These are phyloP conservation scores for Conchocele bisecta DNA, from an alignment of 2,888 invertebrate species.

Conservation along the genomic window DNA sequence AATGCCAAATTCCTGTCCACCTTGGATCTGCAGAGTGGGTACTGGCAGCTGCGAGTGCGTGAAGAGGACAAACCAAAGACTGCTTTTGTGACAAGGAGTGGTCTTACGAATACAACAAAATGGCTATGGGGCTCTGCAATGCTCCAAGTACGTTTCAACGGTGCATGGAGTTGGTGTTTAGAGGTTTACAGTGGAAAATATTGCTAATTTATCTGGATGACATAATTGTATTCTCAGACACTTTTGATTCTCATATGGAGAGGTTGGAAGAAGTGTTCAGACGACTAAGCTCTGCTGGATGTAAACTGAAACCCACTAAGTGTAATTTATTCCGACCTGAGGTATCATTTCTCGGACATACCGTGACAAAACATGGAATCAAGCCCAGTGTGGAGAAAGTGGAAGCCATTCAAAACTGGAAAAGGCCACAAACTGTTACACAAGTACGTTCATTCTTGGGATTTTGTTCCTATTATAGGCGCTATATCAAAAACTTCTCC, in stretches of 20 bases:
- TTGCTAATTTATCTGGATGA: conserved; percentile 31
- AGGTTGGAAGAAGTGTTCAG: conserved; percentile 50
- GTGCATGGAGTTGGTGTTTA: conserved; percentile 20
- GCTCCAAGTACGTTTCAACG: conserved; percentile 10
- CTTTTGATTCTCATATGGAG: conserved; percentile 38
- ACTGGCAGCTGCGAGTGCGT: conserved; percentile 17
- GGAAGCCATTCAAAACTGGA: conserved; percentile 27
- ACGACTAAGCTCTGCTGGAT: conserved; percentile 21
- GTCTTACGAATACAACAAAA: conserved; percentile 12
- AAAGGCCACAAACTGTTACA: conserved; percentile 15
- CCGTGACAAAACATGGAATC: conserved; percentile 31
- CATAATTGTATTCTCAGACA: conserved; percentile 22
- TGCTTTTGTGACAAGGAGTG: conserved; percentile 3
- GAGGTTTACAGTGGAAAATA: conserved; percentile 27
- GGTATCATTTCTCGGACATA: conserved; percentile 48
- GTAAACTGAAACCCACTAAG: conserved; percentile 47
- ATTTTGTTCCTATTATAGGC: conserved; percentile 45
- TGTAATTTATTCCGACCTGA: conserved; percentile 32
- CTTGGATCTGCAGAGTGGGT: conserved; percentile 20
- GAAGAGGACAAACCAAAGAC: conserved; percentile 24
- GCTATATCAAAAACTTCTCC: conserved; percentile 26
- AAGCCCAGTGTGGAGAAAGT: conserved; percentile 30
- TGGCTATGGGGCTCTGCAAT: conserved; percentile 8
- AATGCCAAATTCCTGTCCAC: conserved; percentile 13
- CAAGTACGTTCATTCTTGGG: conserved; percentile 30